Base-by-base conservation (phyloP, 2,888 invertebrate genomes). In the Nemurella pictetii region DNA sequence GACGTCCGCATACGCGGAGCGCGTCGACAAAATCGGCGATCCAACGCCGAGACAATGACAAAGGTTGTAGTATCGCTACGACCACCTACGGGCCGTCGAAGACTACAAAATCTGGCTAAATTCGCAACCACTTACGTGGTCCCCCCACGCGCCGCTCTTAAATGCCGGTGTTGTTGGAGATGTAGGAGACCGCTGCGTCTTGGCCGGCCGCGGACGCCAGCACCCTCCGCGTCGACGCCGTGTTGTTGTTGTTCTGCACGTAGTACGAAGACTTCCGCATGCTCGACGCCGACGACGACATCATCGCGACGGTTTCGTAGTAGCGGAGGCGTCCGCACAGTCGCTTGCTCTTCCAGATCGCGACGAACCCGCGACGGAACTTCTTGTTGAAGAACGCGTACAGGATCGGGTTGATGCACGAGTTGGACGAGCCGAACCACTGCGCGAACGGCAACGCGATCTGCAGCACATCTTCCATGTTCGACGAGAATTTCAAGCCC, bases 311-410 rank as follows among this genome's bases (percentile, higher is more conserved):
- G 15, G 96, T 96, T 89, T 96, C 96, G 90, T 97, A 97, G 90
- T 96, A 96, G 88, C 96, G 93, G 86, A 97, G 92, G 85, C 96
- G 93, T 36, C 96, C 96, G 89, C 97, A 97, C 90, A 97, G 97
- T 87, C 95, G 94, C 87, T 96, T 93, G 87, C 96, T 96, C 90
- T 96, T 95, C 78, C 97, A 93, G 87, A 97, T 96, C 26, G 96
- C 97, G 75, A 95, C 94, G 90, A 98, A 98, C 3, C 98, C 98
- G 86, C 95, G 94, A 20, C 98, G 93, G 90, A 96, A 98, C 90
- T 98, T 98, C 90, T 96, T 96, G 91, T 98, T 98, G 91, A 98
- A 97, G 91, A 97, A 98, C 0, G 97, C 97, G 90, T 98, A 98
- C 85, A 98, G 92, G 86, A 98, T 95, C 0, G 98, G 98, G 90